Evolutionary conservation across 1,140 invertebrate genomes (phyloP).

Genomic region (Frieseomelitta varia): DNA sequence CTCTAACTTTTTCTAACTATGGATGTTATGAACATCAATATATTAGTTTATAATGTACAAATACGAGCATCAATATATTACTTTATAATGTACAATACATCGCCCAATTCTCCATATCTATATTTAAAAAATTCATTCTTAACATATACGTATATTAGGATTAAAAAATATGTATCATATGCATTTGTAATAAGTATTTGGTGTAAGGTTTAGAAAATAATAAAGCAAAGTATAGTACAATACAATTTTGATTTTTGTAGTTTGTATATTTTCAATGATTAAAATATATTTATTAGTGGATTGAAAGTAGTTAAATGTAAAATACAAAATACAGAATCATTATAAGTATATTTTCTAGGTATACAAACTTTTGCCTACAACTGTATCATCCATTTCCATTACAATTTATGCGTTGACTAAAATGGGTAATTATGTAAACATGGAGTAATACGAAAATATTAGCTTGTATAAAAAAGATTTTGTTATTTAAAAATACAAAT

Average conservation of each 20-base stretch:
- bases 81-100: no score
- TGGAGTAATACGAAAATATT: background rate
- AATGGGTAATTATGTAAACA: background rate
- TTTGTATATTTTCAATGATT: slow-evolving; percentile 22
- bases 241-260: slow-evolving; percentile 14
- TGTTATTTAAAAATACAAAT: slow-evolving; percentile 6
- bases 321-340: background rate
- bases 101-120: background rate
- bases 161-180: slow-evolving; percentile 22
- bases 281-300: background rate
- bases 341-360: slow-evolving; percentile 5
- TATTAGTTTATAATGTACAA: no score
- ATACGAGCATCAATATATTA: no score
- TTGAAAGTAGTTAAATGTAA: background rate
- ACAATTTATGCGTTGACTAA: background rate
- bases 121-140: slow-evolving; percentile 11
- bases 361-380: slow-evolving; percentile 2
- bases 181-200: slow-evolving; percentile 26
- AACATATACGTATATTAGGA: slow-evolving; percentile 11
- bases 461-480: background rate
- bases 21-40: background rate
- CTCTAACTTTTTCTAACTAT: background rate
- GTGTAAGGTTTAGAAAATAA: slow-evolving; percentile 33
- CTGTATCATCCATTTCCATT: slow-evolving; percentile 3
- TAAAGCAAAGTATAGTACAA: slow-evolving; percentile 12